Conservation (phyloP, 2,888 invertebrate species). For the Eupithecia centaureata region DNA sequence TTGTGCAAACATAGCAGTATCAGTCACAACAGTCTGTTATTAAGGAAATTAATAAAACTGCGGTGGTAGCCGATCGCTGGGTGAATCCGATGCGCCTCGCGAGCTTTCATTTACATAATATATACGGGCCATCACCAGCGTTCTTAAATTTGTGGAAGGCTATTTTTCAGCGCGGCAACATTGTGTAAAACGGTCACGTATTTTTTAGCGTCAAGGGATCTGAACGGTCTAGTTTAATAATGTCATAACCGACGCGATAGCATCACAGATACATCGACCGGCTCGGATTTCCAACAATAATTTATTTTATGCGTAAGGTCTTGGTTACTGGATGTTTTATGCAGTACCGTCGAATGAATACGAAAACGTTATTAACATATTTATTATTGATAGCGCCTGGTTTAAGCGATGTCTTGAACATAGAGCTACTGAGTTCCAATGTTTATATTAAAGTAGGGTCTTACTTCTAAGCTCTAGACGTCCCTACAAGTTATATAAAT, state of each 20-base stretch:
- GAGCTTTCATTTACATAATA: conserved; percentile 82
- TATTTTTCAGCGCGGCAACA: conserved; percentile 75
- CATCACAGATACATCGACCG: conserved; percentile 68
- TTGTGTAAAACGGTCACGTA: conserved; percentile 80
- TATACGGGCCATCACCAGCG: conserved; percentile 80
- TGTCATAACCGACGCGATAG: conserved; percentile 78
- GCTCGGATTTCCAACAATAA: conserved; percentile 69
- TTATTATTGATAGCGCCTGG: conserved; percentile 44
- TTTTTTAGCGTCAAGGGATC: conserved; percentile 73
- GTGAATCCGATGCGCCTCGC: conserved; percentile 77
- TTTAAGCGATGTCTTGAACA: conserved; percentile 28
- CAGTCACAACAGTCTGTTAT: conserved; percentile 53
- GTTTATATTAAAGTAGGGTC: conserved; percentile 17
- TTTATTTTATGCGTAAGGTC: conserved; percentile 74
- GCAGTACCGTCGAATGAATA: conserved; percentile 63
- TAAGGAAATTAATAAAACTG: conserved; percentile 74
- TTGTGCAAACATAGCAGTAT: conserved; percentile 21
- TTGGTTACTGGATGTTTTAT: conserved; percentile 68
- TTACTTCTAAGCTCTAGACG: conserved; percentile 1
- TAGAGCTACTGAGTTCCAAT: conserved; percentile 21
- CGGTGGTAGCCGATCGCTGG: conserved; percentile 59
- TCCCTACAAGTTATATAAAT: neutral
- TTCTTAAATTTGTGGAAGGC: conserved; percentile 78
- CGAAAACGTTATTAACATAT: conserved; percentile 55
- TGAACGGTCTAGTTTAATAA: conserved; percentile 75